Evolutionary conservation across 2,797 vertebrate genomes (phyloP).

Genomic region (Pseudomugil tenellus): DNA sequence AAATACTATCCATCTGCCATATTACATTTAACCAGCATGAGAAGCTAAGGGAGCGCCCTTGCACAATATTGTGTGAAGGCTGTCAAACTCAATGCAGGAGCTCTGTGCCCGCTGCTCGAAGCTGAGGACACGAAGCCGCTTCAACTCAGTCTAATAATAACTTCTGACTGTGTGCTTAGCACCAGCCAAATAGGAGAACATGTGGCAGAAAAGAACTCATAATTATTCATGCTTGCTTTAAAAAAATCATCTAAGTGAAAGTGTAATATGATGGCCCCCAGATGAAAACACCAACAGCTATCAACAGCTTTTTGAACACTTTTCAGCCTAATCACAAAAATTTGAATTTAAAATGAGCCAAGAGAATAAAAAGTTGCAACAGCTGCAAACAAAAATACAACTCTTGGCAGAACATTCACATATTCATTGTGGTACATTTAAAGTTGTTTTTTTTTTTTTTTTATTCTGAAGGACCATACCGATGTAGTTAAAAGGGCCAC

Average conservation of each 20-base stretch:
- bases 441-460: not conserved
- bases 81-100: slow-evolving; percentile 79
- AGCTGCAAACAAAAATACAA: slow-evolving; percentile 24
- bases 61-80: slow-evolving; percentile 80
- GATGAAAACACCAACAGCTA: slow-evolving; percentile 59
- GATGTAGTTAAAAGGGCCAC: not conserved
- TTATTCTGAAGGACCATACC: not conserved
- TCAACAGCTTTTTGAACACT: slow-evolving; percentile 40
- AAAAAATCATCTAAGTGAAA: slow-evolving; percentile 62
- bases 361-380: slow-evolving; percentile 29
- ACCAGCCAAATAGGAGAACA: slow-evolving; percentile 49
- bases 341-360: slow-evolving; percentile 48
- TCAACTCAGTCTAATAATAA: slow-evolving; percentile 72
- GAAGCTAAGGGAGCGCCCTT: slow-evolving; percentile 75
- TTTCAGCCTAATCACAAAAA: slow-evolving; percentile 39
- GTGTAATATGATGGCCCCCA: slow-evolving; percentile 40
- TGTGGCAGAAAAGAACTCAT: slow-evolving; percentile 57
- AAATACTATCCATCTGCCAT: slow-evolving; percentile 81
- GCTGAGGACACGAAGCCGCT: slow-evolving; percentile 61
- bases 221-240: slow-evolving; percentile 65
- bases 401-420: slow-evolving; percentile 6
- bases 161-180: slow-evolving; percentile 57
- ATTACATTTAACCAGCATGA: slow-evolving; percentile 79
- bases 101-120: slow-evolving; percentile 60
- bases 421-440: not conserved